Evolutionary conservation across 2,113 vertebrate species (phyloP).

Genomic region (Nansenia antarctica): DNA sequence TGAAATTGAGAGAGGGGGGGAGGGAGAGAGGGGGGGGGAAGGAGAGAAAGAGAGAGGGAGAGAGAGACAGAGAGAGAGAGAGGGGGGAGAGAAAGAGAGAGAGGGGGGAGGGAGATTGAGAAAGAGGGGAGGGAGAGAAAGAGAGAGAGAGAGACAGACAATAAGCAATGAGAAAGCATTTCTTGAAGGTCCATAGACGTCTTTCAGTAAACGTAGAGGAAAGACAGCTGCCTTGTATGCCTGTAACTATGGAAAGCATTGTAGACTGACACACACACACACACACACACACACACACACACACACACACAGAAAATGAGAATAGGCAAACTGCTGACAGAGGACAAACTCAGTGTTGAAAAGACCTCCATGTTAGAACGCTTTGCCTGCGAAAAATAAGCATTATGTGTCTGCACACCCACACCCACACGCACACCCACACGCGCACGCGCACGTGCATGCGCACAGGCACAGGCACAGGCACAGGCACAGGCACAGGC

Average conservation of each 20-base stretch:
- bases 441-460: conserved; percentile 20
- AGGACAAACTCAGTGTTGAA: conserved; percentile 51
- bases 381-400: conserved; percentile 66
- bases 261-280: conserved; percentile 26
- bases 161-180: neutral
- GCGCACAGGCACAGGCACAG: too few relatives aligned
- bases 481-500: conserved; percentile 38
- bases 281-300: conserved; percentile 11
- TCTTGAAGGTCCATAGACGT: neutral
- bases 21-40: neutral
- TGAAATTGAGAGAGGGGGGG: too few relatives aligned
- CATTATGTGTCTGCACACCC: conserved; percentile 39
- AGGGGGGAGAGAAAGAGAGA: too few relatives aligned
- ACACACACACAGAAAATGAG: conserved; percentile 37
- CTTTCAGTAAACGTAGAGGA: neutral
- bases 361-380: conserved; percentile 69
- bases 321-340: conserved; percentile 68
- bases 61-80: too few relatives aligned
- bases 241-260: neutral
- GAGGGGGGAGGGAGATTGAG: too few relatives aligned
- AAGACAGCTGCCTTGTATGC: neutral
- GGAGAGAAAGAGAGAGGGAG: neutral
- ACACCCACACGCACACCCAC: conserved; percentile 16
- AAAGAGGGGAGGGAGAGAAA: too few relatives aligned
- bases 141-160: neutral